These are phyloP conservation scores for Scaptomyza cyrtandrae DNA, from an alignment of 2,888 invertebrate genomes.

Conservation along the genomic window DNA sequence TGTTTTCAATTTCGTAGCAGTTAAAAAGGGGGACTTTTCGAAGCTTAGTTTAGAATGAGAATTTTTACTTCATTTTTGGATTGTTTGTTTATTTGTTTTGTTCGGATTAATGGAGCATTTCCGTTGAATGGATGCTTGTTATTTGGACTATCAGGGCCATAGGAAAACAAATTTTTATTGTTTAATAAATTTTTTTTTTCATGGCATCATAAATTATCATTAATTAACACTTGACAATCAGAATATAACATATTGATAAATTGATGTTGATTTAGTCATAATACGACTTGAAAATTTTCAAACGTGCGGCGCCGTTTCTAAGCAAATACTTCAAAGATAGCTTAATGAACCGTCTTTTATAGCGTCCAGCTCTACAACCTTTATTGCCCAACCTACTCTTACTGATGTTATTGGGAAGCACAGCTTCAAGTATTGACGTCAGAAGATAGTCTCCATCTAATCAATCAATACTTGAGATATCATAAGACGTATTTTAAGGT, in stretches of 20 bases:
- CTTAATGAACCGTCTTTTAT: neutral
- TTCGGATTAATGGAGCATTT: constrained; percentile 24
- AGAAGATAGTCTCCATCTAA: constrained; percentile 26
- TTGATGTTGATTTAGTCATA: constrained; percentile 14
- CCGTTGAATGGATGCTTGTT: constrained; percentile 30
- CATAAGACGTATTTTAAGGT: constrained; percentile 6
- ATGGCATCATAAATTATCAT: constrained; percentile 36
- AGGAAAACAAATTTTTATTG: constrained; percentile 24
- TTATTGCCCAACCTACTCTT: neutral
- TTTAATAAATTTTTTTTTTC: constrained; percentile 61
- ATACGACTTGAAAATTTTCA: neutral
- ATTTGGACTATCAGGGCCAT: constrained; percentile 1
- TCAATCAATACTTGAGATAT: constrained; percentile 36
- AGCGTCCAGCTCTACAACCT: neutral
- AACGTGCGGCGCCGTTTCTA: constrained; percentile 9
- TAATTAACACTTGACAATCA: constrained; percentile 50
- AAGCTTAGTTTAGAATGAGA: neutral
- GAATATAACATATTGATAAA: constrained; percentile 26
- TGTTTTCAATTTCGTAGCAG: constrained; percentile 9
- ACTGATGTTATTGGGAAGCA: neutral
- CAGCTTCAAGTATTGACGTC: constrained; percentile 51
- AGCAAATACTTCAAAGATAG: constrained; percentile 5
- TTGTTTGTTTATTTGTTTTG: constrained; percentile 28
- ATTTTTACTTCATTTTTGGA: constrained; percentile 1
- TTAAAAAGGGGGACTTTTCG: constrained; percentile 3